These are phyloP conservation scores for Montipora capricornis DNA, from an alignment of 64 coral and sea anemone species.

Conservation along the genomic window DNA sequence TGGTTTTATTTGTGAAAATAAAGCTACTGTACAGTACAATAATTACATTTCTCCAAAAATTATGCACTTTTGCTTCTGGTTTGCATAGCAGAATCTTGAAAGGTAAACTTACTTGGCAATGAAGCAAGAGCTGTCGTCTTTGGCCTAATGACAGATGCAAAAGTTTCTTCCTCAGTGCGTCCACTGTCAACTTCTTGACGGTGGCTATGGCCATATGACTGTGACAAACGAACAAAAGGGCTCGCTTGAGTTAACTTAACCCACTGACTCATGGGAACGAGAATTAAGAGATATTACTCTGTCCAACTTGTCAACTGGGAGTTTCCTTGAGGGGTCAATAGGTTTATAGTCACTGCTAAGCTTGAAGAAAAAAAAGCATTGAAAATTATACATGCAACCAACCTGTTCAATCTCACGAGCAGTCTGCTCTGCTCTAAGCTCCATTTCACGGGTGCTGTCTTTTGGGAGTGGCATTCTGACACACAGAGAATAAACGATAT, in stretches of 20 bases:
- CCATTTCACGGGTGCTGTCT: conserved; percentile 44
- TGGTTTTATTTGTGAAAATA: too few relatives aligned
- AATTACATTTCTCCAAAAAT: neutral
- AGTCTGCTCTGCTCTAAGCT: conserved; percentile 54
- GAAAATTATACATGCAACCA: neutral
- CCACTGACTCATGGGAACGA: neutral
- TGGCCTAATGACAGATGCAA: conserved; percentile 49
- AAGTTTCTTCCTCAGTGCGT: conserved; percentile 59
- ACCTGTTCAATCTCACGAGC: conserved; percentile 79
- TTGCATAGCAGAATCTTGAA: neutral
- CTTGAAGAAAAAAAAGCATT: too few relatives aligned
- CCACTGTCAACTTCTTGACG: conserved; percentile 71
- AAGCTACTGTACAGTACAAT: too few relatives aligned
- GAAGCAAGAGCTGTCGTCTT: conserved; percentile 12
- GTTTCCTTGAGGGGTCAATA: too few relatives aligned
- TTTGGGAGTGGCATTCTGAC: conserved; percentile 31
- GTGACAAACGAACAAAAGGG: neutral
- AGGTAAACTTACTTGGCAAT: neutral
- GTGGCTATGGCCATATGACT: conserved; percentile 4
- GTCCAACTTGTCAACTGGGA: too few relatives aligned
- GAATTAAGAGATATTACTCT: too few relatives aligned
- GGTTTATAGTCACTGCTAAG: too few relatives aligned
- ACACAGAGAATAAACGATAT: neutral
- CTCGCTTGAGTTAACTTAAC: neutral
- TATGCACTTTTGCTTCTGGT: neutral